These are phyloP conservation scores for Heliothis peltigera DNA, from an alignment of 2,888 invertebrate species.

Conservation along the genomic window DNA sequence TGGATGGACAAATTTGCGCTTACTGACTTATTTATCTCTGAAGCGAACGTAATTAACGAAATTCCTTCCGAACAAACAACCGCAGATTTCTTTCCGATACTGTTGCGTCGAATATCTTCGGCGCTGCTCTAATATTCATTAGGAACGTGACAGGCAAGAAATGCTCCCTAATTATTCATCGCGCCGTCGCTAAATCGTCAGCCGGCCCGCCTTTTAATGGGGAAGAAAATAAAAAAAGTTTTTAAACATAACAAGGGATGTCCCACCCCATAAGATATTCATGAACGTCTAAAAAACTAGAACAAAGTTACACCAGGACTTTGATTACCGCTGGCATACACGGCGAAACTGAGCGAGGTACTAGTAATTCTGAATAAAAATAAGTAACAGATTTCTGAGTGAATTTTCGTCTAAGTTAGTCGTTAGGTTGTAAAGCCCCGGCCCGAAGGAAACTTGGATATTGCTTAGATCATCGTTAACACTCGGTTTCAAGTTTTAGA, in stretches of 20 bases:
- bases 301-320: constrained; percentile 72
- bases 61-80: constrained; percentile 74
- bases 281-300: constrained; percentile 80
- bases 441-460: constrained; percentile 69
- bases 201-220: constrained; percentile 81
- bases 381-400: constrained; percentile 56
- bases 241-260: constrained; percentile 86
- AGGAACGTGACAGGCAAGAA: constrained; percentile 87
- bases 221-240: constrained; percentile 85
- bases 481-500: constrained; percentile 72
- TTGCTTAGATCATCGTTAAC: constrained; percentile 80
- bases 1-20: constrained; percentile 86
- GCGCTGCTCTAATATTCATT: constrained; percentile 86
- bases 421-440: constrained; percentile 62
- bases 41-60: constrained; percentile 82
- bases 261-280: constrained; percentile 83
- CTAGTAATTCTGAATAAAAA: constrained; percentile 49
- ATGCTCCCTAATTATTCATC: constrained; percentile 88
- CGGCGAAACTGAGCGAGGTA: constrained; percentile 41
- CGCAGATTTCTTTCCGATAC: constrained; percentile 79
- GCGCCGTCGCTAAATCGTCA: constrained; percentile 84
- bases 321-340: constrained; percentile 76
- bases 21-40: constrained; percentile 86
- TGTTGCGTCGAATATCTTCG: constrained; percentile 50
- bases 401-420: constrained; percentile 59